Evolutionary conservation across 2,888 invertebrate genomes (phyloP), one percentile per base, ranked within the genome.

Genomic region (Campoplex capitator): DNA sequence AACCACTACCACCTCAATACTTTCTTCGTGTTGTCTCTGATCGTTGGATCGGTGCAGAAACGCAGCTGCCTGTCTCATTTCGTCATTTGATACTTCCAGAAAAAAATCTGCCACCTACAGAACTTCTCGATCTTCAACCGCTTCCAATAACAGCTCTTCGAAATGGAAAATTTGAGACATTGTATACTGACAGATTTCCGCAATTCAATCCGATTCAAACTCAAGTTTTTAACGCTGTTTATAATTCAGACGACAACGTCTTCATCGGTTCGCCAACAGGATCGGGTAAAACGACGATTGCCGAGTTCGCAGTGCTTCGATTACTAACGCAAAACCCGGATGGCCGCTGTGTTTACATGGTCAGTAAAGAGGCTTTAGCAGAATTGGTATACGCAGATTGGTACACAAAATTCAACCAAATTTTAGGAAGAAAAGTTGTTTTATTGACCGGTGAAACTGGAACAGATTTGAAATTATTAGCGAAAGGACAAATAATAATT

Each of bases 131-230:
- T 95, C 95, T 99, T 58, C 99, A 99, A 94, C 99, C 99, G 0
- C 95, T 99, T 82, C 99, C 99, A 0, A 97, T 98, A 62, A 98
- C 98, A 0, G 99, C 99, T 0, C 95, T 99, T 32, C 95, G 99
- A 91, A 99, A 99, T 94, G 95, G 97, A 0, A 96, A 97, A 85
- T 99, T 97, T 92, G 99, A 99, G 93, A 95, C 96, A 13, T 95
- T 99, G 62, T 99, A 99, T 93, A 95, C 95, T 1, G 97, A 98
- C 13, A 96, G 97, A 83, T 98, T 99, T 93, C 97, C 97, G 2
- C 98, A 99, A 94, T 99, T 99, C 94, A 99, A 99, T 95, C 99
- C 99, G 0, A 99, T 99, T 85, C 99, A 99, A 95, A 99, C 99
- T 0, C 96, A 98, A 95, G 99, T 99, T 8, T 99, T 99, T 95